Evolutionary conservation across 2,797 vertebrate genomes (phyloP), one percentile per base, ranked within the genome.

Genomic region (Smutsia temminckii): DNA sequence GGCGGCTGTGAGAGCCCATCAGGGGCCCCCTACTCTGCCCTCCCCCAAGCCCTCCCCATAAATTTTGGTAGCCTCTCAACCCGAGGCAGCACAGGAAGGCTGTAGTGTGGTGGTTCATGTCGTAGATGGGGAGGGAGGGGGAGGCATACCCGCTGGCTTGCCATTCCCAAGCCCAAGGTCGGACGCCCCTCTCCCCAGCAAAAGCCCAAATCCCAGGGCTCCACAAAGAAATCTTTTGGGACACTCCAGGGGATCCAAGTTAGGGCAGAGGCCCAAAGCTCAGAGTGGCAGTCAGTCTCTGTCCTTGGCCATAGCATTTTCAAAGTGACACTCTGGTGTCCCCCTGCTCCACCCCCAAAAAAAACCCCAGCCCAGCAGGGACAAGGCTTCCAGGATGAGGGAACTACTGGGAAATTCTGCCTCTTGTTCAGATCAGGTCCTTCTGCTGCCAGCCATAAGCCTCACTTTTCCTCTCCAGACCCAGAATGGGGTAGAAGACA

Each of bases 1-100:
- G 8, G 51, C 49, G 32, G 21, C 83, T 1, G 2, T 98, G 46
- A 17, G 1, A 85, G 72, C 86, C 79, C 97, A 96, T 68, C 37
- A 21, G 29, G 61, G 79, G n/a, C 63, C 57, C 40, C 69, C 68
- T 0, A 1, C 59, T 86, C 72, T 51, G 68, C 66, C 86, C n/a
- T 59, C 61, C 71, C 49, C 49, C 4, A 1, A 32, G 20, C 2
- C 6, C 3, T 9, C 63, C 29, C 27, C 74, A 86, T 97, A 96
- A 96, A 97, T 5, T 68, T 14, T 23, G 29, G 81, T 63, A 53
- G 71, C 37, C 49, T 84, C 64, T 72, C 0, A 3, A 21, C 25
- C 49, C 21, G 86, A 88, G 71, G 77, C 85, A 77, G 59, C 57
- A 68, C 75, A 27, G 32, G 68, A 91, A 85, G 53, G 57, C 42